Base-by-base conservation (phyloP, 2,797 vertebrate species). In the Kryptolebias ocellatus region DNA sequence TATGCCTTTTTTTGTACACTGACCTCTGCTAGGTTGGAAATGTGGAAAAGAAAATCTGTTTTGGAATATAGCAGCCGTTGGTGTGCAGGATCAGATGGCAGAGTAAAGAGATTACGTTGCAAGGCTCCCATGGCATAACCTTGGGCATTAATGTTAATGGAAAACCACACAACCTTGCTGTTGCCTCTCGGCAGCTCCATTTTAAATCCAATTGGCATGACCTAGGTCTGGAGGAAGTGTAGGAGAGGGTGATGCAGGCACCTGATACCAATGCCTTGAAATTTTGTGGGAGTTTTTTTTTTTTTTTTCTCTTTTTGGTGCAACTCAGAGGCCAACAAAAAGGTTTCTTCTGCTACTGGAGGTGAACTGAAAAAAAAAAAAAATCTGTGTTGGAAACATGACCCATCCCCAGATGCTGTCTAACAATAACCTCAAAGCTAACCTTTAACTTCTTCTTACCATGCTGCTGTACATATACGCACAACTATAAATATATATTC, bases 91-190 rank as follows among this genome's bases (percentile, higher is more conserved):
- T 91, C 84, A 86, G 81, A 89, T 88, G 78, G 83, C 72, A 81
- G 66, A 57, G 64, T 87, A 87, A 89, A 84, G 74, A 88, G 88
- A 90, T 90, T 86, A 88, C 73, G 77, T 81, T 83, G 78, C 69
- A 58, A 75, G 79, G 76, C 70, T 83, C 67, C 79, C n/a, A 34
- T 81, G 79, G 88, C 76, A 85, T 83, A 84, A 90, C 84, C 84
- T 67, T 1, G 18, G 77, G 84, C 83, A 87, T 88, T 87, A 84
- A 86, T 85, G 83, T 86, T 87, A 88, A 92, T 90, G 85, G 84
- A 84, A 90, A 89, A 81, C 72, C 78, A 84, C 78, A 82, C 89
- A 86, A 90, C 86, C 89, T 87, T 87, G 67, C 81, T 72, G 72
- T 75, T 75, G 85, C 84, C 85, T 82, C 70, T 57, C 71, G 84